Percentiles rank a stretch among this genome's conserved stretches.
phyloP scores from a whole-genome alignment of 1,140 invertebrate species.

The Hypsibius dujardini region DNA sequence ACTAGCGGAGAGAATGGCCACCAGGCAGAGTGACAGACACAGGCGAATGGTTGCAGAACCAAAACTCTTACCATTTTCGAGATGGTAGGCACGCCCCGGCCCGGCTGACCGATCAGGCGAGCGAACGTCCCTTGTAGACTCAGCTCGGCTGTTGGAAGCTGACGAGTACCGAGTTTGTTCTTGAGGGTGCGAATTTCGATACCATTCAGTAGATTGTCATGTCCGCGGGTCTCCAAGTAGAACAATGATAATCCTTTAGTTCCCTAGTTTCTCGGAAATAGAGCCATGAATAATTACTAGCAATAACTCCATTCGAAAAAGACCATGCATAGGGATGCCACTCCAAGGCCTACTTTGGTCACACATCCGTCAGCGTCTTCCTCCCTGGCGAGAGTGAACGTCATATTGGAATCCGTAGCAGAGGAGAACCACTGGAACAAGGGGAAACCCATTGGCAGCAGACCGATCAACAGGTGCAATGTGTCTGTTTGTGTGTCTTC shows the following conservation, averaged over 20 bases:
- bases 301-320: constrained; percentile 13
- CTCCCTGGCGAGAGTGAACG: constrained; percentile 41
- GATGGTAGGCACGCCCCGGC: constrained; percentile 40
- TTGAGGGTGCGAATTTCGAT: constrained; percentile 41
- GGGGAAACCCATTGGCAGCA: neutral
- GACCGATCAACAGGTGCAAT: neutral
- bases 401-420: constrained; percentile 43
- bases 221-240: constrained; percentile 35
- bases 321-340: constrained; percentile 3
- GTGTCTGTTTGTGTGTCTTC: neutral
- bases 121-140: constrained; percentile 40
- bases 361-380: constrained; percentile 34
- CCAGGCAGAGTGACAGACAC: too few relatives aligned
- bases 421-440: constrained; percentile 42
- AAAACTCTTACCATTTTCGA: constrained; percentile 41
- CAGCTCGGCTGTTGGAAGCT: constrained; percentile 45
- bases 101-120: constrained; percentile 34
- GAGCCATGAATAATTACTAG: too few relatives aligned
- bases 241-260: constrained; percentile 40
- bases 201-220: constrained; percentile 36
- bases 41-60: too few relatives aligned
- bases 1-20: too few relatives aligned
- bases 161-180: constrained; percentile 42
- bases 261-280: constrained; percentile 28
- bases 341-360: constrained; percentile 17